Percentiles rank a stretch among this genome's conserved stretches.
These are phyloP conservation scores for Zhuqinia jingwanae DNA, from an alignment of 2,888 invertebrate species.

Conservation along the genomic window DNA sequence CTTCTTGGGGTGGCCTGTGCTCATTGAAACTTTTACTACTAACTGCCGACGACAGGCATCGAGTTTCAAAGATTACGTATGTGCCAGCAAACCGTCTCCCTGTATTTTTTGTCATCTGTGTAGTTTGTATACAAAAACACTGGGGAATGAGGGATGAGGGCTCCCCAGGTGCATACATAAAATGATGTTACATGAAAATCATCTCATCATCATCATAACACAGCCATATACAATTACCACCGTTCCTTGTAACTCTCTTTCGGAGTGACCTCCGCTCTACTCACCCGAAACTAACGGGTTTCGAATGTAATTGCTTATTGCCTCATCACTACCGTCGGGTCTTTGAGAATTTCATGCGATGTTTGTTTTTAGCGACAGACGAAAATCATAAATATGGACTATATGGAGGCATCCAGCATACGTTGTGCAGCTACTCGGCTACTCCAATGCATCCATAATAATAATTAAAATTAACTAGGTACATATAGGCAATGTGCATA, in stretches of 20 bases:
- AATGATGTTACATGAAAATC: conserved; percentile 22
- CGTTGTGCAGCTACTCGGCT: background rate
- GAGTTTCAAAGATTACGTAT: conserved; percentile 65
- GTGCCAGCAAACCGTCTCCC: conserved; percentile 1
- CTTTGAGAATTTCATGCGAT: conserved; percentile 60
- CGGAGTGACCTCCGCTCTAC: conserved; percentile 73
- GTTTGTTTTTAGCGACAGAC: conserved; percentile 65
- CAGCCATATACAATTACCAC: conserved; percentile 42
- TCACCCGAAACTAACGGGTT: conserved; percentile 77
- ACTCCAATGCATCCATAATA: too few relatives aligned
- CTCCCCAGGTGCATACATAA: conserved; percentile 61
- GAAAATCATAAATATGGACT: conserved; percentile 53
- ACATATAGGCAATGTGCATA: too few relatives aligned
- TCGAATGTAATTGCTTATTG: conserved; percentile 73
- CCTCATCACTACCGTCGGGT: conserved; percentile 57
- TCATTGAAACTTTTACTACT: conserved; percentile 3
- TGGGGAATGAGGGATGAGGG: conserved; percentile 28
- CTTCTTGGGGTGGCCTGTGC: conserved; percentile 64
- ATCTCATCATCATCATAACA: too few relatives aligned
- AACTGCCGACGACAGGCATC: conserved; percentile 67
- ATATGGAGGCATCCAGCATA: too few relatives aligned
- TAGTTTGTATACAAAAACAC: background rate
- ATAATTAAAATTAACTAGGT: too few relatives aligned
- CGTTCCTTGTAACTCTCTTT: conserved; percentile 64
- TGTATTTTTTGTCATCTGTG: conserved; percentile 21